These are phyloP conservation scores for Drosophila robusta DNA, from an alignment of 2,888 invertebrate genomes.

Conservation along the genomic window DNA sequence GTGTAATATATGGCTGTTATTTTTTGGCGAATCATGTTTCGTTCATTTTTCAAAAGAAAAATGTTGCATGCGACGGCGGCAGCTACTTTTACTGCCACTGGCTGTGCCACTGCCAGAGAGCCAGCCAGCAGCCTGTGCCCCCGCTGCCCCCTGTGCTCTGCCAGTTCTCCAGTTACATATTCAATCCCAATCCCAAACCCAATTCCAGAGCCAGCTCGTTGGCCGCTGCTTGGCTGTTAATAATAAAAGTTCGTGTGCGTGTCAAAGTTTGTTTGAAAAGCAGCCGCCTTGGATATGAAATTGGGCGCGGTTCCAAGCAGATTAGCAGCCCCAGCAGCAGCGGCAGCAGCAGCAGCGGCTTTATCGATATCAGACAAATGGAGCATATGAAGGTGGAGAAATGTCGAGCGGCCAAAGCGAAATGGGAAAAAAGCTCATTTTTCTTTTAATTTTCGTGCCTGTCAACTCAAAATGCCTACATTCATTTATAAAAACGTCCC, in stretches of 20 bases:
- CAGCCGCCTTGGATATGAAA: slow-evolving; percentile 70
- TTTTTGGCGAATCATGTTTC: slow-evolving; percentile 79
- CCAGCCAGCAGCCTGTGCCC: slow-evolving; percentile 14
- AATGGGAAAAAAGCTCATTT: slow-evolving; percentile 74
- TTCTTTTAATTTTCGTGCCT: slow-evolving; percentile 82
- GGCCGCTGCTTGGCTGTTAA: slow-evolving; percentile 47
- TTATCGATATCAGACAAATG: slow-evolving; percentile 65
- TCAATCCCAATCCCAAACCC: slow-evolving; percentile 23
- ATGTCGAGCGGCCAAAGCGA: slow-evolving; percentile 30
- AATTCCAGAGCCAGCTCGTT: slow-evolving; percentile 14
- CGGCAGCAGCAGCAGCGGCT: slow-evolving; percentile 31
- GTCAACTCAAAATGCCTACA: slow-evolving; percentile 81
- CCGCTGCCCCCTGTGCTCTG: slow-evolving; percentile 5
- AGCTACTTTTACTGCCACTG: slow-evolving; percentile 77
- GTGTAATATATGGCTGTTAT: slow-evolving; percentile 45
- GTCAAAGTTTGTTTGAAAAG: slow-evolving; percentile 81
- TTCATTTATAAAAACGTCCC: slow-evolving; percentile 75
- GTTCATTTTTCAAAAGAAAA: slow-evolving; percentile 83
- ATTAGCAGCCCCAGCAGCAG: slow-evolving; percentile 53
- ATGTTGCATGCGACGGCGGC: slow-evolving; percentile 77
- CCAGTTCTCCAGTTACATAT: slow-evolving; percentile 24
- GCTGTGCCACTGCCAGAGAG: slow-evolving; percentile 45
- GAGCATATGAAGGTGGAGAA: slow-evolving; percentile 41
- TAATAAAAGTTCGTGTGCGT: slow-evolving; percentile 82
- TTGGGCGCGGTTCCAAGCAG: slow-evolving; percentile 72